These are phyloP conservation scores for Oxygymnocypris stewartii DNA, from an alignment of 2,113 vertebrate genomes.

Conservation along the genomic window DNA sequence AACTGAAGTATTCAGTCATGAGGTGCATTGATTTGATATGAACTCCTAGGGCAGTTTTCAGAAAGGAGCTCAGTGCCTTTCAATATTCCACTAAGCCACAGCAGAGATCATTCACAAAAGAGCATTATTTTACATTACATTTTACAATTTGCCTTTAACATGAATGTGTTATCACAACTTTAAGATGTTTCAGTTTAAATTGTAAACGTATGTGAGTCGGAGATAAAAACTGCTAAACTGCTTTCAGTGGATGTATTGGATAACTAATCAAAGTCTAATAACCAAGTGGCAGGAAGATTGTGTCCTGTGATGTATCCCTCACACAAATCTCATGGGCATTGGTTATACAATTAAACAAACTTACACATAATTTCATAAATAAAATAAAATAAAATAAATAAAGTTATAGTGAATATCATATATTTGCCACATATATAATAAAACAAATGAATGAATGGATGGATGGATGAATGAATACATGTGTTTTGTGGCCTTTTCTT, in stretches of 20 bases:
- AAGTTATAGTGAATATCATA: no score
- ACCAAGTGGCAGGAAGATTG: neutral
- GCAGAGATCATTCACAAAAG: neutral
- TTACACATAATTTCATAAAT: no score
- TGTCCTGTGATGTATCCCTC: neutral
- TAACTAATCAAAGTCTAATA: neutral
- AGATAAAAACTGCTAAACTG: neutral
- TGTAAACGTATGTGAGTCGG: neutral
- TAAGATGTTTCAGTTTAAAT: neutral
- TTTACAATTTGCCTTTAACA: neutral
- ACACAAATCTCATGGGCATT: neutral
- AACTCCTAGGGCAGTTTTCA: conserved; percentile 16
- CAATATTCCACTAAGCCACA: conserved; percentile 1
- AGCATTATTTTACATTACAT: neutral
- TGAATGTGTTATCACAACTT: neutral
- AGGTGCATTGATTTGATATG: conserved; percentile 32
- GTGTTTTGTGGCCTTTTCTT: no score
- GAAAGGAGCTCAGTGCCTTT: neutral
- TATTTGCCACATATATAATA: no score
- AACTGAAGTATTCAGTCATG: conserved; percentile 8
- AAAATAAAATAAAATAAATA: no score
- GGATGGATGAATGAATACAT: no score
- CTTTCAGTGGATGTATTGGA: neutral
- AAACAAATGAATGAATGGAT: no score
- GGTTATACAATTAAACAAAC: neutral